Evolutionary conservation across 2,797 vertebrate genomes (phyloP).

Genomic region (Salarias fasciatus): DNA sequence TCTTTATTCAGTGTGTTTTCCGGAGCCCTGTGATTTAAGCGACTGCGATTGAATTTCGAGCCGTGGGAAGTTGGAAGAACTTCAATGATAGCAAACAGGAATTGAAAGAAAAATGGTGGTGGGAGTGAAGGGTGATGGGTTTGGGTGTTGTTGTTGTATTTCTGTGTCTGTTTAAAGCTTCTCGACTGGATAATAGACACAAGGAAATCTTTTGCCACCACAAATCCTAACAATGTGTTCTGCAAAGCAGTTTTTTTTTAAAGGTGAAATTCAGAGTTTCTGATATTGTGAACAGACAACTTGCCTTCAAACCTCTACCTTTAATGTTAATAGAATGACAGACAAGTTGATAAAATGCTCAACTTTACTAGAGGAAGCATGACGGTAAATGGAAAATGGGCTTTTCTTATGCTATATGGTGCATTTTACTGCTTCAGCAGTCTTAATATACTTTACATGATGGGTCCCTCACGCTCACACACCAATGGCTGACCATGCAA

Average conservation of each 20-base stretch:
- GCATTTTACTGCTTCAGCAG: too few species aligned
- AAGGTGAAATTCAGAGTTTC: too few species aligned
- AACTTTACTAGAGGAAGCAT: too few species aligned
- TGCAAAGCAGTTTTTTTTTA: not conserved
- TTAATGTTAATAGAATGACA: too few species aligned
- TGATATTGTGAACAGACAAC: not conserved
- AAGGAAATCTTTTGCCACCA: not conserved
- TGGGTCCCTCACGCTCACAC: too few species aligned
- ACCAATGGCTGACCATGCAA: too few species aligned
- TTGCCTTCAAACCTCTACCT: not conserved
- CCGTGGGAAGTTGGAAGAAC: constrained; percentile 1
- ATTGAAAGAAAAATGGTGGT: not conserved
- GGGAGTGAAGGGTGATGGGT: not conserved
- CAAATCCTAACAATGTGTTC: not conserved
- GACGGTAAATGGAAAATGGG: too few species aligned
- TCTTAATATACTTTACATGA: too few species aligned
- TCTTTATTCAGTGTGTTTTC: constrained; percentile 7
- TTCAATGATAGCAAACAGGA: constrained; percentile 11
- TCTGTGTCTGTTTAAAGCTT: not conserved
- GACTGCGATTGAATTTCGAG: constrained; percentile 33
- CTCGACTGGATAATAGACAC: not conserved
- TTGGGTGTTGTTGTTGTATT: not conserved
- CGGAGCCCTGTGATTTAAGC: constrained; percentile 21
- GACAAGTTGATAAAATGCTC: too few species aligned
- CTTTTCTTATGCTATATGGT: too few species aligned